These are phyloP conservation scores for Onychomys arenicola DNA, from an alignment of 2,797 vertebrate species.

Conservation along the genomic window DNA sequence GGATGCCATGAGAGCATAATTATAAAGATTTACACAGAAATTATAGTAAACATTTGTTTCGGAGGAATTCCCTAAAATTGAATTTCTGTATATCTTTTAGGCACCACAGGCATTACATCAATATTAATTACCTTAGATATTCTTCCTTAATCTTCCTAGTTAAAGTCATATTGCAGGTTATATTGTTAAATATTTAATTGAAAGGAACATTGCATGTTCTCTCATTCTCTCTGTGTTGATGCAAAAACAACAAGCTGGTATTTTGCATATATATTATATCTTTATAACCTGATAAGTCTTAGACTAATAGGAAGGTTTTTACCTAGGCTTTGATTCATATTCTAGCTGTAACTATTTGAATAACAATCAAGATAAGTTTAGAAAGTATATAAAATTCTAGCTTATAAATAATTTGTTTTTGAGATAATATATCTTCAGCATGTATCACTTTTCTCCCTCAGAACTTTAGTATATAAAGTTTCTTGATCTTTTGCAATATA, in stretches of 20 bases:
- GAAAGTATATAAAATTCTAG: neutral
- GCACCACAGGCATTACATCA: neutral
- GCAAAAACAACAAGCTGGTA: neutral
- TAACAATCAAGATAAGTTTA: neutral
- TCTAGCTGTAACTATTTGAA: neutral
- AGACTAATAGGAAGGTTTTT: neutral
- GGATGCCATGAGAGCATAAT: neutral
- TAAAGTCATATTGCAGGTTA: neutral
- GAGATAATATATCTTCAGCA: neutral
- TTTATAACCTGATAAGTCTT: neutral
- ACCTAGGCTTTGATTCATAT: neutral
- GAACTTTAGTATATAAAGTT: neutral
- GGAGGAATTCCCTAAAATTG: conserved; percentile 48
- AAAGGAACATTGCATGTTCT: neutral
- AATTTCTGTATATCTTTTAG: conserved; percentile 46
- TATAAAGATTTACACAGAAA: conserved; percentile 55
- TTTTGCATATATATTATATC: neutral
- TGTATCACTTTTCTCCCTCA: neutral
- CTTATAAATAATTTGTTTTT: neutral
- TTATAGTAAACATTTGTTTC: conserved; percentile 47
- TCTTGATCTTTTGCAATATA: neutral
- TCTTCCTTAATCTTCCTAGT: neutral
- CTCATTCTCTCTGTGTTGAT: neutral
- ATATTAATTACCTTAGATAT: conserved; percentile 6
- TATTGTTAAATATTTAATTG: conserved; percentile 44